Percentiles rank a stretch among this genome's conserved stretches.
Conservation (phyloP, 1,140 invertebrate species). For the Phocides pigmalion region DNA sequence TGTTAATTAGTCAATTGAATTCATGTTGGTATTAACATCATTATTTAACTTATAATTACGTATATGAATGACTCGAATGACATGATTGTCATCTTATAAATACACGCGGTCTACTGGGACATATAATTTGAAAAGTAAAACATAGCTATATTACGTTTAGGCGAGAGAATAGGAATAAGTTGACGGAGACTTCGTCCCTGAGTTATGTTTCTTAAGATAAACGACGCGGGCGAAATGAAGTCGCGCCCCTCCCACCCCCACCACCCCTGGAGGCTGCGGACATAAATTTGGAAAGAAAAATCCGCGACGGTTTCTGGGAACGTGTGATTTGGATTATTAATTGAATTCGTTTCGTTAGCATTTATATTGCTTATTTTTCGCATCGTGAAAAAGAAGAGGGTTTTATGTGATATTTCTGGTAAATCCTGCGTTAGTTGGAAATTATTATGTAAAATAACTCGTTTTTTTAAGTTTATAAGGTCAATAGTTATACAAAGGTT, state of each 20-base stretch:
- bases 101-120: too few relatives aligned
- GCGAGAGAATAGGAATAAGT: constrained; percentile 85
- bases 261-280: constrained; percentile 54
- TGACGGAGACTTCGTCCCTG: constrained; percentile 83
- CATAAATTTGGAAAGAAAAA: constrained; percentile 82
- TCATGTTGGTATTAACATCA: too few relatives aligned
- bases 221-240: constrained; percentile 84
- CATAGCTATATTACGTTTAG: constrained; percentile 81
- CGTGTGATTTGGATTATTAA: constrained; percentile 82
- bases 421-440: too few relatives aligned
- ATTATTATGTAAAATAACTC: too few relatives aligned
- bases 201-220: constrained; percentile 84
- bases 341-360: constrained; percentile 65
- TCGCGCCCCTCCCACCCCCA: constrained; percentile 61
- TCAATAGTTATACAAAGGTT: too few relatives aligned
- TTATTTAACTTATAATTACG: too few relatives aligned
- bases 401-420: too few relatives aligned
- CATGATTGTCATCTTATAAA: too few relatives aligned
- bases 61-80: too few relatives aligned
- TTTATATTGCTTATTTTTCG: constrained; percentile 30
- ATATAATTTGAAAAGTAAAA: constrained; percentile 62
- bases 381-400: background rate
- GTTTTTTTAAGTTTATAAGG: too few relatives aligned
- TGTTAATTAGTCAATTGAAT: too few relatives aligned
- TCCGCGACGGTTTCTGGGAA: constrained; percentile 74